Percentiles rank a stretch among this genome's conserved stretches.
Evolutionary conservation across 2,113 vertebrate genomes (phyloP).

Genomic region (Henicopernis longicauda): DNA sequence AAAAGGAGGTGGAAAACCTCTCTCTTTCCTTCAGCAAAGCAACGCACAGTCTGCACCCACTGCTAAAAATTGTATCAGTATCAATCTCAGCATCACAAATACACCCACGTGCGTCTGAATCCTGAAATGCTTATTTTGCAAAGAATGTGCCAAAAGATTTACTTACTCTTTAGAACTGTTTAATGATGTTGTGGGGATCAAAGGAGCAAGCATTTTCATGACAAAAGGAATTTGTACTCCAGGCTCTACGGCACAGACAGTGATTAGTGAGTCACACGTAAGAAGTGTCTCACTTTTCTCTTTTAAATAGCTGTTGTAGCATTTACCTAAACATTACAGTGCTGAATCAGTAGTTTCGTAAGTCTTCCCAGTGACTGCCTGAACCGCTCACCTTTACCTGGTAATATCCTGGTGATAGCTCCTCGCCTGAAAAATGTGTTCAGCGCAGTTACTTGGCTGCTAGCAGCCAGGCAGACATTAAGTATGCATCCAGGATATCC

Average conservation of each 20-base stretch:
- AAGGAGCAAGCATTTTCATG: conserved; percentile 69
- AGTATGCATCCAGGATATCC: not conserved
- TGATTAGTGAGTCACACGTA: conserved; percentile 67
- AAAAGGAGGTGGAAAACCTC: conserved; percentile 15
- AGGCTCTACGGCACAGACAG: conserved; percentile 55
- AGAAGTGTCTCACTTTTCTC: conserved; percentile 52
- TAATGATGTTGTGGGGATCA: conserved; percentile 67
- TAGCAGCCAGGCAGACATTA: not conserved
- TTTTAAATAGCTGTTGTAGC: conserved; percentile 41
- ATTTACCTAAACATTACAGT: conserved; percentile 53
- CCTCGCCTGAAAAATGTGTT: not conserved
- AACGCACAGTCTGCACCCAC: not conserved
- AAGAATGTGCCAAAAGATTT: conserved; percentile 65
- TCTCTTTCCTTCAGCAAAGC: not conserved
- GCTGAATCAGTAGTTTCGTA: conserved; percentile 4
- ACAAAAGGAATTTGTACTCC: conserved; percentile 69
- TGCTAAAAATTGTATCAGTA: conserved; percentile 60
- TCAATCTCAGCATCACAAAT: conserved; percentile 59
- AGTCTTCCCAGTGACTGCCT: not conserved
- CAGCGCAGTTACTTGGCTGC: not conserved
- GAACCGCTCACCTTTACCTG: conserved; percentile 38
- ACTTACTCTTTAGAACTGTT: conserved; percentile 63
- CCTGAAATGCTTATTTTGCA: conserved; percentile 53
- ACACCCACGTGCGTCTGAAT: conserved; percentile 51
- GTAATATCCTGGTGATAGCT: not conserved